A percentile compares a stretch with the other conserved stretches of the same genome.
Evolutionary conservation across 2,888 invertebrate species (phyloP).

Genomic region (Sesamia inferens): DNA sequence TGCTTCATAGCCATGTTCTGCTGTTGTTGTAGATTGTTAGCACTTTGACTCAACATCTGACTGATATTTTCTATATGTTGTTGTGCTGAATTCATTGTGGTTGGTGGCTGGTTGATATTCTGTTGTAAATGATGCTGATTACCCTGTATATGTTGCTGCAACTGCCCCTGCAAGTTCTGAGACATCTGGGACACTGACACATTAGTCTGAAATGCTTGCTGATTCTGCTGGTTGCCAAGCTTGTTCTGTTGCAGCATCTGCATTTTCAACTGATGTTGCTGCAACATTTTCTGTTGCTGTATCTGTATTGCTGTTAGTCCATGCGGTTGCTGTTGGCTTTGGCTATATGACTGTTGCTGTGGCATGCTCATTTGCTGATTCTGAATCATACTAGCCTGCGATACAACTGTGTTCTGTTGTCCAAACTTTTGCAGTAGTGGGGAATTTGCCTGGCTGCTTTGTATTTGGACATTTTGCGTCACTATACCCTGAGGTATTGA

Average conservation of each 20-base stretch:
- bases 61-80: conserved; percentile 91
- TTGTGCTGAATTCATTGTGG: conserved; percentile 90
- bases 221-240: conserved; percentile 73
- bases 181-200: conserved; percentile 84
- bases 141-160: conserved; percentile 84
- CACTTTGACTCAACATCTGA: conserved; percentile 89
- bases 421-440: conserved; percentile 84
- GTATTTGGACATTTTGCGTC: conserved; percentile 85
- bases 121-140: conserved; percentile 86
- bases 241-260: conserved; percentile 85
- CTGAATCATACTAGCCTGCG: conserved; percentile 79
- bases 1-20: conserved; percentile 87
- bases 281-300: conserved; percentile 89
- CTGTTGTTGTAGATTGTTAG: conserved; percentile 86
- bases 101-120: conserved; percentile 80
- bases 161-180: conserved; percentile 82
- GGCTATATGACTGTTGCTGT: conserved; percentile 72
- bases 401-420: conserved; percentile 81
- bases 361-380: conserved; percentile 81
- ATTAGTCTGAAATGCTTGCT: conserved; percentile 84
- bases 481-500: conserved; percentile 84
- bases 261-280: conserved; percentile 90
- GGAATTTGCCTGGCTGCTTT: conserved; percentile 81
- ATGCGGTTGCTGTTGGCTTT: conserved; percentile 80
- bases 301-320: conserved; percentile 86